Evolutionary conservation across 1,140 invertebrate species (phyloP).

Genomic region (Heliconius hermathena): DNA sequence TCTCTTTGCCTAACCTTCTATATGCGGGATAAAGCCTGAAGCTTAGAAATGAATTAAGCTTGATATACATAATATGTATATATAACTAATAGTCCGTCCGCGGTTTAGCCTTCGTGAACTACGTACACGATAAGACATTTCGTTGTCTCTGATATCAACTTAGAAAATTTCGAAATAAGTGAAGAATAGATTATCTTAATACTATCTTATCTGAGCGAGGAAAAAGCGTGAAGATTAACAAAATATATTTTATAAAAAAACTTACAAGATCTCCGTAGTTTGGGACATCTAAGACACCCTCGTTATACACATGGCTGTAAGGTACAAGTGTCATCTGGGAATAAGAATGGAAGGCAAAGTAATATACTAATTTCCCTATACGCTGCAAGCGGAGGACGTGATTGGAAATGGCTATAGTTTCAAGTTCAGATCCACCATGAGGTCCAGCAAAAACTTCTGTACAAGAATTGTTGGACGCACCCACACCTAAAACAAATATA

Average conservation of each 20-base stretch:
- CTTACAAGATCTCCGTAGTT: slow-evolving; percentile 85
- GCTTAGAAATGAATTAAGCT: too few species aligned
- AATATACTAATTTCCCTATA: slow-evolving; percentile 68
- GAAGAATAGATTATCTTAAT: too few species aligned
- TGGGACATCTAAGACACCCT: slow-evolving; percentile 74
- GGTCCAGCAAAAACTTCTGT: slow-evolving; percentile 92
- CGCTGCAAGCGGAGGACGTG: slow-evolving; percentile 51
- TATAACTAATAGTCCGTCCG: too few species aligned
- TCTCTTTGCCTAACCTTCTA: too few species aligned
- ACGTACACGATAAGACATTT: too few species aligned
- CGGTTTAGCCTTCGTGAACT: too few species aligned
- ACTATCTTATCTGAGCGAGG: too few species aligned
- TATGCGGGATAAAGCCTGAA: too few species aligned
- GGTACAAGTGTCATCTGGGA: slow-evolving; percentile 88
- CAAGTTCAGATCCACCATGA: slow-evolving; percentile 93
- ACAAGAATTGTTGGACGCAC: slow-evolving; percentile 93
- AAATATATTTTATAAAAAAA: neutral
- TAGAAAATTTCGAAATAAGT: too few species aligned
- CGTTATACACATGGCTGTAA: slow-evolving; percentile 84
- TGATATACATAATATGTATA: too few species aligned
- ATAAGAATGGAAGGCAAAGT: slow-evolving; percentile 89
- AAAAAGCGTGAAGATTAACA: too few species aligned
- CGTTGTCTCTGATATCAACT: too few species aligned
- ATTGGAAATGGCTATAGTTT: slow-evolving; percentile 87
- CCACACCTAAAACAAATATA: slow-evolving; percentile 64